These are phyloP conservation scores for Craniophora ligustri DNA, from an alignment of 2,888 invertebrate genomes.

Conservation along the genomic window DNA sequence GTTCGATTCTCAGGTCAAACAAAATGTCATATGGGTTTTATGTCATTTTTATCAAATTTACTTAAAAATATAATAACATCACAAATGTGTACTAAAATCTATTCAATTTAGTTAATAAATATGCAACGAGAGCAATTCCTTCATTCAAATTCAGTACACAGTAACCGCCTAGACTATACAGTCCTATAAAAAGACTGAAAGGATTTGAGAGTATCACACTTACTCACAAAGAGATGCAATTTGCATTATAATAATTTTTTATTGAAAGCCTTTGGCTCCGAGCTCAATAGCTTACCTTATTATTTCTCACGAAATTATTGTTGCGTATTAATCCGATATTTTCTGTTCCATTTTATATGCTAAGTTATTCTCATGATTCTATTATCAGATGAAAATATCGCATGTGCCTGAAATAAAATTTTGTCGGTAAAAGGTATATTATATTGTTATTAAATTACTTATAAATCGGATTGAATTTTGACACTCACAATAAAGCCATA, in stretches of 20 bases:
- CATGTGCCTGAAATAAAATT: constrained; percentile 40
- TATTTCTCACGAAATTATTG: constrained; percentile 44
- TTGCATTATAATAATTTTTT: constrained; percentile 85
- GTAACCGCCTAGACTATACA: constrained; percentile 50
- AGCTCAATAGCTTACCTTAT: constrained; percentile 60
- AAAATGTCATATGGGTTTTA: no score
- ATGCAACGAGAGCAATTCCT: constrained; percentile 23
- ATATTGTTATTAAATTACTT: constrained; percentile 31
- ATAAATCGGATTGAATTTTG: no score
- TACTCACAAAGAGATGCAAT: constrained; percentile 78
- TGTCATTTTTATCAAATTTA: no score
- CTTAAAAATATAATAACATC: no score
- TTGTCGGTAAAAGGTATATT: constrained; percentile 2
- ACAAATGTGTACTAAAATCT: no score
- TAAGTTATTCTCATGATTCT: constrained; percentile 52
- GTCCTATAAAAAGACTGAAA: constrained; percentile 62
- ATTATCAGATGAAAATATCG: constrained; percentile 40
- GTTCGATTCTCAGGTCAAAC: no score
- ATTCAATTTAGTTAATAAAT: constrained; percentile 14
- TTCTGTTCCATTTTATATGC: constrained; percentile 40
- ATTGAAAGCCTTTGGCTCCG: constrained; percentile 71
- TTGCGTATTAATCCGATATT: constrained; percentile 22
- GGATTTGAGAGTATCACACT: constrained; percentile 69
- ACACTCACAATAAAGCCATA: no score
- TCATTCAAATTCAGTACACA: constrained; percentile 37